Evolutionary conservation across 2,888 invertebrate species (phyloP).

Genomic region (Chirona hameri): DNA sequence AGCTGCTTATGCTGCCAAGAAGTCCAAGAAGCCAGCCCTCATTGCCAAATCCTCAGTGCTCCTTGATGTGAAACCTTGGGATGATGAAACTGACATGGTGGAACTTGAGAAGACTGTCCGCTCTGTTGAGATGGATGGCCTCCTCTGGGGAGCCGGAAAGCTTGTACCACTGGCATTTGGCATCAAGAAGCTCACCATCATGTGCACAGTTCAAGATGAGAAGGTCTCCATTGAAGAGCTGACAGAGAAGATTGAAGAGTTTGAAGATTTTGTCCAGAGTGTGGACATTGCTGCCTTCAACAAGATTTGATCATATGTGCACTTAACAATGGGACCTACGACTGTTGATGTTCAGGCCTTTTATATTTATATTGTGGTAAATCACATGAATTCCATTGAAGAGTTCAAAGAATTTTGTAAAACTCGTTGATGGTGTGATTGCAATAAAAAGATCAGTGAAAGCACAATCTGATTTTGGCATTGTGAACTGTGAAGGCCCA

Average conservation of each 20-base stretch:
- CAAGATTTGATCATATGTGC: conserved; percentile 67
- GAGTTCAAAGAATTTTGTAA: no score
- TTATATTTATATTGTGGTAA: no score
- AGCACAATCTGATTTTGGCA: no score
- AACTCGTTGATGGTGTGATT: no score
- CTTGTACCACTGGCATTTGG: conserved; percentile 92
- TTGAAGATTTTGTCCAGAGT: conserved; percentile 91
- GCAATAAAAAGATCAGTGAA: no score
- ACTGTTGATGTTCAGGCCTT: no score
- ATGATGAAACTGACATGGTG: conserved; percentile 92
- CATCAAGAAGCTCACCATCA: conserved; percentile 90
- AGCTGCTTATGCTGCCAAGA: conserved; percentile 89
- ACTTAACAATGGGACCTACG: no score
- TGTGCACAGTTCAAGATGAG: conserved; percentile 93
- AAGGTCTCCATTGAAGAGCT: conserved; percentile 88
- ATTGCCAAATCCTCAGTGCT: conserved; percentile 95
- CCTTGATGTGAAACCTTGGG: conserved; percentile 93
- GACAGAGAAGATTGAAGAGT: conserved; percentile 81
- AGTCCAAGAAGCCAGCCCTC: conserved; percentile 85
- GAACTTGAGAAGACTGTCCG: conserved; percentile 79
- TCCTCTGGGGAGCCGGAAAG: conserved; percentile 94
- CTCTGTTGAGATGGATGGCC: conserved; percentile 81
- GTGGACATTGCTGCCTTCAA: conserved; percentile 98
- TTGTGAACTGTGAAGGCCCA: no score
- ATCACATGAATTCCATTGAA: no score